Evolutionary conservation across 2,797 vertebrate species (phyloP), one percentile per base, ranked within the genome.

Genomic region (Sebastes miniatus): DNA sequence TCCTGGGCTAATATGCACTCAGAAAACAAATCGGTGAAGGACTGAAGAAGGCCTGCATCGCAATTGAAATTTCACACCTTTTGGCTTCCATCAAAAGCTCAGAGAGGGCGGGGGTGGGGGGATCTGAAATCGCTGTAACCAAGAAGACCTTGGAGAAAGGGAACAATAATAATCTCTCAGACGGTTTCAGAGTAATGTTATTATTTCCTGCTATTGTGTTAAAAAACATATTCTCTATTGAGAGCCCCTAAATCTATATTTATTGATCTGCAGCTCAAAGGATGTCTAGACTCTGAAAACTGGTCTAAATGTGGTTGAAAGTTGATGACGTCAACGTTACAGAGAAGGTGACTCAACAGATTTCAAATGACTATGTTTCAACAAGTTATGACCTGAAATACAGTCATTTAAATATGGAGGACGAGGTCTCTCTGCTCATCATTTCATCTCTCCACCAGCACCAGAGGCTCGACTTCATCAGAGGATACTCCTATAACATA

Each of bases 11-110:
- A 84, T 62, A 61, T 56, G 67, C 71, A 56, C 80, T 83, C 66
- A 68, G 11, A 32, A 61, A 52, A 77, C 69, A 65, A 63, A 76
- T 16, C 13, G 3, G 4, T 1, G 27, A 3, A 36, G 62, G 32
- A 4, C 71, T 59, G 47, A 20, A 24, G 16, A 34, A 34, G 57
- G 1, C 22, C 18, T 59, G 80, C 77, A 83, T 74, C 76, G 59
- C 61, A 76, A 62, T 74, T 52, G 16, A 77, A 68, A 85, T 78
- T 62, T 85, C 70, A 76, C 81, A 80, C 76, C 52, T 64, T 82
- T 68, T 59, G n/a, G 10, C 47, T 58, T 72, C 68, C 8, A 68
- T 79, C 66, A 64, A 47, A 68, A 31, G 25, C 73, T 77, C 39
- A 8, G 36, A 1, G 8, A 32, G 27, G 47, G 27, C 12, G 20